Evolutionary conservation across 1,140 invertebrate species (phyloP), one percentile per base, ranked within the genome.

Genomic region (Gryon sp.): DNA sequence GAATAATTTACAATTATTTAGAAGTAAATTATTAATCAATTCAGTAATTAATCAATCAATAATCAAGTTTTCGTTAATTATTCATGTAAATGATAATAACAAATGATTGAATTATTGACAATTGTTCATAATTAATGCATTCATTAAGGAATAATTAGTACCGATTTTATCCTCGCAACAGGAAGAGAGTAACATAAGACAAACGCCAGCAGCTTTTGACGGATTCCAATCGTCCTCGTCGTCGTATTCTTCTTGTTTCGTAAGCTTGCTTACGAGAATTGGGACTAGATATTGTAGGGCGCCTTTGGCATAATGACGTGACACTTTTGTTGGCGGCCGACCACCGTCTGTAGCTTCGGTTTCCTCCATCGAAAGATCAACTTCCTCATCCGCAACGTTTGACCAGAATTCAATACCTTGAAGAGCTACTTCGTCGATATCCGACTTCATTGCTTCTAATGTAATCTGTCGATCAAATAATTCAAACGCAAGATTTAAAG

Each of bases 401-500:
- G 98, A 99, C 99, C 99, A 99, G 90, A 99, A 99, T 88, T 99
- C 99, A 88, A 99, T 99, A 75, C 99, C 99, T 90, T 99, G 99
- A 30, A 99, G 90, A 18, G 97, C 94, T 36, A 99, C 94, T 78
- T 99, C 97, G 90, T 99, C 97, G 59, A 95, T 93, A 34, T 98
- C 96, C 28, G 95, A 97, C 89, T 98, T 98, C 97, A 99, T 99
- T 9, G 98, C 98, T 89, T 99, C 96, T 84, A 99, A 90, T 9
- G 99, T 99, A 66, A 99, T 99, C 93, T 94, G 80, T 22, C 32
- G 14, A 34, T 2, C 9, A 34, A 6, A 6, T 9, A 32, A 9
- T 7, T 32, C 28, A 11, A 3, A 6, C 28, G 9, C 9, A 12
- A 34, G n/a, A 18, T 1, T 40, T 18, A 16, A 19, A 18, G 15